A percentile compares a stretch with the other conserved stretches of the same genome.
phyloP scores from a whole-genome alignment of 37 sponge, comb jelly and placozoan species.

The Ianthella basta region DNA sequence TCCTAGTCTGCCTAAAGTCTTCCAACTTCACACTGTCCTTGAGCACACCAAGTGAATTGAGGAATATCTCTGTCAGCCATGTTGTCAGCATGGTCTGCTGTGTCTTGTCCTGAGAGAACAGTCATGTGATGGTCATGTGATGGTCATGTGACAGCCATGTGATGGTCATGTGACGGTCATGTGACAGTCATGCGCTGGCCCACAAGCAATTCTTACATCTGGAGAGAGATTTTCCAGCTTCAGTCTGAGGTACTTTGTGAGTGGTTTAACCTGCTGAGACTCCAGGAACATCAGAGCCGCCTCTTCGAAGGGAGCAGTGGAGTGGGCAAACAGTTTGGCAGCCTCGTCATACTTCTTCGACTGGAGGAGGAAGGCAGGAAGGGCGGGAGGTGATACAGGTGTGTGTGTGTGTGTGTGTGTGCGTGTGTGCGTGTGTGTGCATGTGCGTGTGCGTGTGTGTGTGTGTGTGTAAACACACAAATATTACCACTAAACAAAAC shows the following conservation, averaged over 20 bases:
- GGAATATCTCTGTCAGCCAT: conserved; percentile 85
- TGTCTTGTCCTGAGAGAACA: conserved; percentile 56
- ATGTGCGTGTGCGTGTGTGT: too few relatives aligned
- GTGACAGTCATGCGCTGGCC: neutral
- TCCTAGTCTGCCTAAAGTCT: conserved; percentile 31
- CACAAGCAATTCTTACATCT: neutral
- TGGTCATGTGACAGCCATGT: neutral
- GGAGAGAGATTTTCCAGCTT: conserved; percentile 55
- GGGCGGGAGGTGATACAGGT: too few relatives aligned
- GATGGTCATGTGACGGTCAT: neutral
- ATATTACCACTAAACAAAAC: too few relatives aligned
- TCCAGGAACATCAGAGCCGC: conserved; percentile 91
- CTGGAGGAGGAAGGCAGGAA: too few relatives aligned
- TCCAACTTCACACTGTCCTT: conserved; percentile 55
- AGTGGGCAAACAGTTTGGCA: conserved; percentile 80
- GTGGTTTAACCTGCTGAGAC: conserved; percentile 65
- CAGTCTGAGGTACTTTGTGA: conserved; percentile 63
- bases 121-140: neutral
- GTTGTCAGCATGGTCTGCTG: conserved; percentile 87
- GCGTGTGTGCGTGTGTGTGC: too few relatives aligned
- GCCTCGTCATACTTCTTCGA: conserved; percentile 70
- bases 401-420: too few relatives aligned
- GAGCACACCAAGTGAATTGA: conserved; percentile 79
- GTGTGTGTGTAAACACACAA: too few relatives aligned
- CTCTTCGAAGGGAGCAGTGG: conserved; percentile 93